phyloP scores from a whole-genome alignment of 2,888 invertebrate genomes.

The Prosopocoilus inquinatus region DNA sequence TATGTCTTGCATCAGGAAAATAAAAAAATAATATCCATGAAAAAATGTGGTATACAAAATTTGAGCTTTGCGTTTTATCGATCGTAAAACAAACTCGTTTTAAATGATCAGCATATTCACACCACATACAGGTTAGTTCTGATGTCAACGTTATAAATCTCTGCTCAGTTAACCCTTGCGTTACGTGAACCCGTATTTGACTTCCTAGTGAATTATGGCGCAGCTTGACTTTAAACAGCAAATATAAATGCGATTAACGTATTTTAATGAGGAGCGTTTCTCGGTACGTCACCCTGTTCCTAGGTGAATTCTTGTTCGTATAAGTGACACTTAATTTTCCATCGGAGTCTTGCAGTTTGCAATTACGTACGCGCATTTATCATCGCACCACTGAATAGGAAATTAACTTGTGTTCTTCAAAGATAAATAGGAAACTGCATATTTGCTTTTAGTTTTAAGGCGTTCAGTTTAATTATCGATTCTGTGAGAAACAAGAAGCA shows the following conservation, averaged over 20 bases:
- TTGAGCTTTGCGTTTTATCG: neutral
- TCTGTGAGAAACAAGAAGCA: no score
- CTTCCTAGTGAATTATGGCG: conserved; percentile 46
- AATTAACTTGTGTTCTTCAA: no score
- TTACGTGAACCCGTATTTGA: conserved; percentile 42
- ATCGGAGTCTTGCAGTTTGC: conserved; percentile 9
- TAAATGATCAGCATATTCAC: conserved; percentile 34
- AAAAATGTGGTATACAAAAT: no score
- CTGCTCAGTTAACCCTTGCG: conserved; percentile 44
- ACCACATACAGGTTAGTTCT: conserved; percentile 41
- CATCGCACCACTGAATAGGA: neutral
- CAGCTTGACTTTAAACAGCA: conserved; percentile 41
- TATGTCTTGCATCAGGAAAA: no score
- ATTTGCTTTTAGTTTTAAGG: no score
- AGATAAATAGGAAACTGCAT: no score
- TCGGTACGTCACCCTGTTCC: conserved; percentile 2
- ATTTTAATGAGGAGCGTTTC: conserved; percentile 40
- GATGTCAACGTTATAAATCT: conserved; percentile 47
- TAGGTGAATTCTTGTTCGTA: neutral
- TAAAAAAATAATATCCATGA: no score
- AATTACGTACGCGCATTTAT: conserved; percentile 4
- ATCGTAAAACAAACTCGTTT: neutral
- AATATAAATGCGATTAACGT: conserved; percentile 49
- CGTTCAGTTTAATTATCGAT: no score
- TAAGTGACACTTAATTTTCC: conserved; percentile 12